Evolutionary conservation across 2,797 vertebrate genomes (phyloP), one percentile per base, ranked within the genome.

Genomic region (Cetoscarus ocellatus): DNA sequence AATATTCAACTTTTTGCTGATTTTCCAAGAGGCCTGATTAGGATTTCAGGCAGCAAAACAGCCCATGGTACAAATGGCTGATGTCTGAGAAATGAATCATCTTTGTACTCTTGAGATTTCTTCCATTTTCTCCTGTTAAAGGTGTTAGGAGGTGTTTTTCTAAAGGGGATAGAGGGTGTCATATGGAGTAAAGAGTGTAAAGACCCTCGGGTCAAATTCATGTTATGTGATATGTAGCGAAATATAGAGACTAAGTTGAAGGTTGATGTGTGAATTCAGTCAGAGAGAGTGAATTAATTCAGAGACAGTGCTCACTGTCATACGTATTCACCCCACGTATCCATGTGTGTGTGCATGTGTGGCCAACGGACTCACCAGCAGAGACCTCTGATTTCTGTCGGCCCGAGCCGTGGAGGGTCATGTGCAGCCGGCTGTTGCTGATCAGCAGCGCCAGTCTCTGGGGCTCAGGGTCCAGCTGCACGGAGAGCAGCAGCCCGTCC

Each of bases 401-500:
- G 0, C 87, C 79, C 0, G 84, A 82, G 83, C 93, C 95, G 79
- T 95, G 95, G 78, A 98, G 95, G 80, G 93, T 90, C 6, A 98
- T 91, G 0, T 75, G 94, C 69, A 99, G 84, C 56, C 86, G 93
- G 35, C 96, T 95, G 35, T 79, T 88, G 65, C 88, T 94, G 85
- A 99, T 94, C 76, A 91, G 95, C 80, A 99, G 90, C 70, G 95
- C 79, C 72, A 98, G 93, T 34, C 92, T 91, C 59, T 93, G 95
- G 0, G 95, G 94, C 76, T 93, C 94, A 67, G 91, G 95, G 73
- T 93, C 94, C 55, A 98, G 91, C 51, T 91, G 89, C 0, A 94
- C 93, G 43, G 95, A 96, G 51, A 99, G 88, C 61, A 99, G 95
- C 49, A 98, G 94, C 40, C 97, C 97, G 0, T 98, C 95, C 7